These are phyloP conservation scores for Leptopterna dolabrata DNA, from an alignment of 2,888 invertebrate species.

Conservation along the genomic window DNA sequence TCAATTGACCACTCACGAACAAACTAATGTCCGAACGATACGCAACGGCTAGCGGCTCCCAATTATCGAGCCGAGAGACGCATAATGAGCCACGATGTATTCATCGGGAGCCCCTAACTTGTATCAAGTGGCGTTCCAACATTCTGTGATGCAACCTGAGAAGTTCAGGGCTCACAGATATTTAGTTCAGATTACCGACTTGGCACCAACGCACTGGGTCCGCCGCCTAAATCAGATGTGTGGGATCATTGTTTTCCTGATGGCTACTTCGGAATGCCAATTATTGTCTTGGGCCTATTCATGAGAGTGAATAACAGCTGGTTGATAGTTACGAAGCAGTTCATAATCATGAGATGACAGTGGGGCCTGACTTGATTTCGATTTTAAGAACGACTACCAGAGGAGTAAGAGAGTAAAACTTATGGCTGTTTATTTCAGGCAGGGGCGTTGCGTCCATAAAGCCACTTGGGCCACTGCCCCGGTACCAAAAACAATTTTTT, in stretches of 20 bases:
- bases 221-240: neutral
- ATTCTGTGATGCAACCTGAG: neutral
- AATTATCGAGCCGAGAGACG: neutral
- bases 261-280: neutral
- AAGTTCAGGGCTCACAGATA: neutral
- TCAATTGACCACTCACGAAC: neutral
- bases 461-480: too few species aligned
- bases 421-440: too few species aligned
- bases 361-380: too few species aligned
- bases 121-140: neutral
- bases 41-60: neutral
- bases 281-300: neutral
- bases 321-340: too few species aligned
- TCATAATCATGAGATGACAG: too few species aligned
- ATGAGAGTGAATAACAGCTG: too few species aligned
- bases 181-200: neutral
- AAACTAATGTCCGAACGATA: neutral
- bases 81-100: neutral
- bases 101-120: neutral
- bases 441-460: too few species aligned
- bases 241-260: neutral
- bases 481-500: too few species aligned
- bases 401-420: too few species aligned
- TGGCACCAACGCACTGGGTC: neutral
- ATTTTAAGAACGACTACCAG: too few species aligned